Percentiles rank a stretch among this genome's conserved stretches.
phyloP scores from a whole-genome alignment of 2,888 invertebrate genomes.

The Epirrita christyi region DNA sequence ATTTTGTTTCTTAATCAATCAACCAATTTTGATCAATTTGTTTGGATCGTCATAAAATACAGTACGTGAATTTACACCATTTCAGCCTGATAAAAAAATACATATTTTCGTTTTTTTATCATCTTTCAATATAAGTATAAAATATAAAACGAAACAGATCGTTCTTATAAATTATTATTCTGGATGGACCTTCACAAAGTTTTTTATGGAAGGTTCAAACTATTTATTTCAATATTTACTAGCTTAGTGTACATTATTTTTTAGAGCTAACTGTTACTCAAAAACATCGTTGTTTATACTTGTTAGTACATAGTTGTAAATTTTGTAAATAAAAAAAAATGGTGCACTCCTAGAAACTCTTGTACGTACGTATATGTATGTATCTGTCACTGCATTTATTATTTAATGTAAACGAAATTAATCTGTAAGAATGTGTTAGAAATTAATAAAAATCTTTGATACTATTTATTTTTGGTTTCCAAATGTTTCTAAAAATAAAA shows the following conservation, averaged over 20 bases:
- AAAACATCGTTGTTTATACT: constrained; percentile 71
- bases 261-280: constrained; percentile 40
- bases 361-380: constrained; percentile 54
- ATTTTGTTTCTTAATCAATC: too few relatives aligned
- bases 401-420: constrained; percentile 37
- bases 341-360: constrained; percentile 73
- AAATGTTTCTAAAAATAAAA: constrained; percentile 13
- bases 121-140: too few relatives aligned
- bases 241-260: constrained; percentile 18
- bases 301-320: constrained; percentile 75
- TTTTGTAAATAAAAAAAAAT: constrained; percentile 76
- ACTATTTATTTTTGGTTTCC: constrained; percentile 15
- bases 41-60: too few relatives aligned
- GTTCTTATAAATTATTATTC: too few relatives aligned
- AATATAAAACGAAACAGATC: too few relatives aligned
- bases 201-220: constrained; percentile 56
- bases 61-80: too few relatives aligned
- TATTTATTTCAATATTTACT: constrained; percentile 35
- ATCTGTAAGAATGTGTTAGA: constrained; percentile 30
- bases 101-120: too few relatives aligned
- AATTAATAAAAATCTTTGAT: constrained; percentile 29
- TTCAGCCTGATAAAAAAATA: too few relatives aligned
- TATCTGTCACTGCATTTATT: constrained; percentile 51
- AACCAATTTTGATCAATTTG: too few relatives aligned
- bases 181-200: neutral